Evolutionary conservation across 2,113 vertebrate genomes (phyloP), one percentile per base, ranked within the genome.

Genomic region (Chroicocephalus ridibundus): DNA sequence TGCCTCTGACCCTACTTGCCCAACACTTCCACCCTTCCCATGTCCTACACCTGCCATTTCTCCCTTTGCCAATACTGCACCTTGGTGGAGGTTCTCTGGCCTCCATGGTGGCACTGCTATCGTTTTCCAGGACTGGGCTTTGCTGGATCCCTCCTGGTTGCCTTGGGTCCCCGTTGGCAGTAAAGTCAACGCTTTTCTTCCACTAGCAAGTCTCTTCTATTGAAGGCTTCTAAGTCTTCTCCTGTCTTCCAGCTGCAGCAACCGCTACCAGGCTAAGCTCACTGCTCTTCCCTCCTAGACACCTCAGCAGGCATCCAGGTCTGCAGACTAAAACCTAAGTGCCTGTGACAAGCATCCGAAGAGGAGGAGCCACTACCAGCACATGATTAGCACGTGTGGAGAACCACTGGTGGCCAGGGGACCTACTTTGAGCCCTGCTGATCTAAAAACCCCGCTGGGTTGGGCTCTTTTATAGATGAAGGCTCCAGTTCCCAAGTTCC

Each of bases 71-170:
- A 10, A 27, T 22, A 86, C 34, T 10, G 62, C 93, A 97, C 97
- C 97, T 98, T 12, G 96, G 96, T 21, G 96, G 96, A 34, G 96
- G 96, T n/a, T 96, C 95, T 81, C 91, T 87, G 70, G 49, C 91
- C 91, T 97, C 96, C 95, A 96, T 96, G 82, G 42, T 2, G 57
- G 68, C 31, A 8, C 49, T 10, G 9, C 15, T 1, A 78, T 95
- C 66, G 90, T 20, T 2, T 21, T 95, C 94, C 96, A 96, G 40
- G 95, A 32, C 40, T 92, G 80, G 52, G 65, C 72, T 64, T 17
- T 31, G 88, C 62, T 21, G 65, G 88, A 58, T 0, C 31, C 2
- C 78, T 94, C 91, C 70, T 11, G 36, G 85, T 4, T 90, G 57
- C 5, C 32, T 51, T 2, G 81, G 85, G 58, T 95, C 68, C 34